A percentile compares a stretch with the other conserved stretches of the same genome.
Conservation (phyloP, 1,140 invertebrate genomes). For the Zaprionus capensis region DNA sequence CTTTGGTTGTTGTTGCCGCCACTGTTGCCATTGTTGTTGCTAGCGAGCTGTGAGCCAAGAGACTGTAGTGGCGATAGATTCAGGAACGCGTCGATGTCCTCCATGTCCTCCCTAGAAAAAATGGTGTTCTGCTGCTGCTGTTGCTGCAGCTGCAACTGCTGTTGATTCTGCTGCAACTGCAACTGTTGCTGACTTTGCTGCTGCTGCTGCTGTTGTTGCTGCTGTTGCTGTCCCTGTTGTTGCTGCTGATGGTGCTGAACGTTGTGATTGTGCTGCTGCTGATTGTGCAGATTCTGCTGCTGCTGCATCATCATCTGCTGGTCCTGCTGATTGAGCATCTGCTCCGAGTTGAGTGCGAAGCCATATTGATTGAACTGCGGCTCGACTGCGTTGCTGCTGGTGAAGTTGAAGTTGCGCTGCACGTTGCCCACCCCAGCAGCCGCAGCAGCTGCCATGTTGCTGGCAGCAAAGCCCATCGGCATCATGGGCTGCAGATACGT, state of each 20-base stretch:
- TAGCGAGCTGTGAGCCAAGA: slow-evolving; percentile 48
- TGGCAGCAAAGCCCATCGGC: slow-evolving; percentile 85
- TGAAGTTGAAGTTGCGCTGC: slow-evolving; percentile 61
- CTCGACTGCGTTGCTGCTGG: slow-evolving; percentile 67
- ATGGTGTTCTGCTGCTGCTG: slow-evolving; percentile 53
- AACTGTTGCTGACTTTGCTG: slow-evolving; percentile 39
- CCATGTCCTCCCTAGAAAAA: slow-evolving; percentile 68
- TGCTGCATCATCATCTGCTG: slow-evolving; percentile 81
- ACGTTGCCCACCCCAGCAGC: slow-evolving; percentile 35
- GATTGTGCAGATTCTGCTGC: slow-evolving; percentile 71
- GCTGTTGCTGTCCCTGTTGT: slow-evolving; percentile 47
- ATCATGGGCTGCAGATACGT: slow-evolving; percentile 88
- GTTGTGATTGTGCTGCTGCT: slow-evolving; percentile 64
- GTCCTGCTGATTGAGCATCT: slow-evolving; percentile 72
- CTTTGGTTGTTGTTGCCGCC: slow-evolving; percentile 36
- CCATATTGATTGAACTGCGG: slow-evolving; percentile 82
- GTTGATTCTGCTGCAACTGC: slow-evolving; percentile 42
- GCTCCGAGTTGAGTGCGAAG: slow-evolving; percentile 72
- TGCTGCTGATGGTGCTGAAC: slow-evolving; percentile 55
- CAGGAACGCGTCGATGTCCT: slow-evolving; percentile 75
- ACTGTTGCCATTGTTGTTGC: slow-evolving; percentile 30
- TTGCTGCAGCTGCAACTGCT: slow-evolving; percentile 42
- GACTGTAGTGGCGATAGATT: slow-evolving; percentile 74
- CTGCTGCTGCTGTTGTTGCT: slow-evolving; percentile 41
- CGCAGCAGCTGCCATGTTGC: slow-evolving; percentile 75